A percentile compares a stretch with the other conserved stretches of the same genome.
phyloP scores from a whole-genome alignment of 23 tunicate genomes.

The Styela clava region DNA sequence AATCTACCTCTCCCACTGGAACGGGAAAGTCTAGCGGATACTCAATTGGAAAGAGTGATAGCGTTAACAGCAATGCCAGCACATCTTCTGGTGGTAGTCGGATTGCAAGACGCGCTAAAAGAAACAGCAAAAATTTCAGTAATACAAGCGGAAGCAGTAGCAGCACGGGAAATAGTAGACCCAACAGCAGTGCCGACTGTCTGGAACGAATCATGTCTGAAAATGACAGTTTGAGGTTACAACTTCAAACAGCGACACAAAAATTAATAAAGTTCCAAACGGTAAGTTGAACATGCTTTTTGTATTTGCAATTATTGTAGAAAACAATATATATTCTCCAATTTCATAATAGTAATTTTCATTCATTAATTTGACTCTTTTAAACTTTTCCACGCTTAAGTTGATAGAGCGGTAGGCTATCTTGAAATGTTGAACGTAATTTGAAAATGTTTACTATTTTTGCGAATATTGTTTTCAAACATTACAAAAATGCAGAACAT shows the following conservation, averaged over 20 bases:
- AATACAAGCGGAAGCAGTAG: constrained; percentile 65
- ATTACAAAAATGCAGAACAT: too few relatives aligned
- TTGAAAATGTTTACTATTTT: too few relatives aligned
- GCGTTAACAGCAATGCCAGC: constrained; percentile 22
- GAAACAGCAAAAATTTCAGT: constrained; percentile 47
- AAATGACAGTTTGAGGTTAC: constrained; percentile 46
- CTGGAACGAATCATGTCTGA: constrained; percentile 45
- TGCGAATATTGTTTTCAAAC: too few relatives aligned
- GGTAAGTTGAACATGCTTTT: constrained; percentile 15
- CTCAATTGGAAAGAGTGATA: constrained; percentile 31
- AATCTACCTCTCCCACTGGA: constrained; percentile 7
- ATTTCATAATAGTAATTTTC: too few relatives aligned
- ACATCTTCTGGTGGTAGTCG: constrained; percentile 44
- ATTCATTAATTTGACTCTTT: too few relatives aligned
- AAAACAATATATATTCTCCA: too few relatives aligned
- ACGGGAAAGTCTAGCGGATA: neutral
- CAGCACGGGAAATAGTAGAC: constrained; percentile 72
- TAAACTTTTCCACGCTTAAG: too few relatives aligned
- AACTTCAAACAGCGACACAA: constrained; percentile 24
- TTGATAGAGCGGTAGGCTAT: too few relatives aligned
- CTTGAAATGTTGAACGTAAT: too few relatives aligned
- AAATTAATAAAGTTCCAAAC: constrained; percentile 16
- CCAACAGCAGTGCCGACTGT: constrained; percentile 70
- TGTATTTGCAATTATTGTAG: too few relatives aligned
- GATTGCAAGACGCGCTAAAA: constrained; percentile 47